Evolutionary conservation across 2,888 invertebrate species (phyloP).

Genomic region (Carcina quercana): DNA sequence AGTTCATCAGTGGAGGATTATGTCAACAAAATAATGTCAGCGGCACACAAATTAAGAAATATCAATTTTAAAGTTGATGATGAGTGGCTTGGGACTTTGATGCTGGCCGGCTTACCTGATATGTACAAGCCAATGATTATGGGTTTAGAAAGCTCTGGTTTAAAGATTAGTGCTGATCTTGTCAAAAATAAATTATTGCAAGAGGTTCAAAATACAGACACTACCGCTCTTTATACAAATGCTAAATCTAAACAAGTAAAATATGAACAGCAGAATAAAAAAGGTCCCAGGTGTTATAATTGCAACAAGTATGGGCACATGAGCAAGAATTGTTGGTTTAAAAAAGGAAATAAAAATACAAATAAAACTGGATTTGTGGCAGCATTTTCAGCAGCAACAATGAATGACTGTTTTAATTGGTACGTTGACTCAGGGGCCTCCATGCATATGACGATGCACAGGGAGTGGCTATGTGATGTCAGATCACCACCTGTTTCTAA

Average conservation of each 20-base stretch:
- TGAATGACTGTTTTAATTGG: slow-evolving; percentile 6
- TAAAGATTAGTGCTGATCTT: too few relatives aligned
- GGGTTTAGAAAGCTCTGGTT: slow-evolving; percentile 5
- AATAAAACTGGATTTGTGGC: slow-evolving; percentile 8
- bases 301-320: slow-evolving; percentile 14
- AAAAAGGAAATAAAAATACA: background rate
- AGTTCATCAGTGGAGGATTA: slow-evolving; percentile 16
- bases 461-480: slow-evolving; percentile 16
- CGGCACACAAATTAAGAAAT: slow-evolving; percentile 17
- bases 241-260: background rate
- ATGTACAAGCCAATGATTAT: slow-evolving; percentile 9
- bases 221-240: background rate
- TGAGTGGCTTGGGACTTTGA: too few relatives aligned
- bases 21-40: slow-evolving; percentile 15
- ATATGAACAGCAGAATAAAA: background rate
- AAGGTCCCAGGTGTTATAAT: slow-evolving; percentile 9
- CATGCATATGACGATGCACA: slow-evolving; percentile 16
- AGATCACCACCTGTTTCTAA: slow-evolving; percentile 8
- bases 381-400: slow-evolving; percentile 10
- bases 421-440: slow-evolving; percentile 21
- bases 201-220: background rate
- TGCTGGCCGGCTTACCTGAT: slow-evolving; percentile 18
- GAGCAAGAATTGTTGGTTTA: slow-evolving; percentile 8
- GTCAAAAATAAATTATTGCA: slow-evolving; percentile 6
- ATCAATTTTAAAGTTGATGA: slow-evolving; percentile 17